Conservation (phyloP, 2,113 vertebrate species). For the Meriones unguiculatus region DNA sequence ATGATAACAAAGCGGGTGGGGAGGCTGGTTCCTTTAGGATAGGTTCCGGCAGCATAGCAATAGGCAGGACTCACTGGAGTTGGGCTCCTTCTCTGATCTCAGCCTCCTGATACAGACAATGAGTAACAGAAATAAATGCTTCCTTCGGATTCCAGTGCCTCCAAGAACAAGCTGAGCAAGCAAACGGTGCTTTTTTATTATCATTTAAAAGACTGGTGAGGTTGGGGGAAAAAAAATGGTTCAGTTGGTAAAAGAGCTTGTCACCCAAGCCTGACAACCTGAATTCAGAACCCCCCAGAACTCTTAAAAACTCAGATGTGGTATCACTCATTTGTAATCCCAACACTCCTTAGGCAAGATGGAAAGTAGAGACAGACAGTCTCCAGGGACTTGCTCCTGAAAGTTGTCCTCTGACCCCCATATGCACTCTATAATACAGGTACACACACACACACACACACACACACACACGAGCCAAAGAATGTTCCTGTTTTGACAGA, state of each 20-base stretch:
- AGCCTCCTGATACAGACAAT: neutral
- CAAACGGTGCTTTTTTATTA: neutral
- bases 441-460: neutral
- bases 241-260: neutral
- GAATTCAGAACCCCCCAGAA: neutral
- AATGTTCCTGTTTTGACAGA: neutral
- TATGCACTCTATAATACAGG: neutral
- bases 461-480: neutral
- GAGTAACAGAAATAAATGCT: neutral
- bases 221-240: neutral
- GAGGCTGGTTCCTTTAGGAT: neutral
- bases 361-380: neutral
- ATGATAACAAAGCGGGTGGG: neutral
- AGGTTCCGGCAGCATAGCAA: neutral
- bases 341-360: neutral
- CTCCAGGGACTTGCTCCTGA: neutral
- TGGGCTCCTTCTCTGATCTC: neutral
- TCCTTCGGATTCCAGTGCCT: neutral
- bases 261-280: neutral
- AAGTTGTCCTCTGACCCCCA: too few relatives aligned
- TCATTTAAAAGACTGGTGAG: constrained; percentile 12
- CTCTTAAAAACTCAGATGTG: neutral
- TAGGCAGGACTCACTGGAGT: neutral
- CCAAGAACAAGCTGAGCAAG: neutral
- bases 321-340: neutral